phyloP scores from a whole-genome alignment of 2,113 vertebrate species.

The Pampusana beccarii region DNA sequence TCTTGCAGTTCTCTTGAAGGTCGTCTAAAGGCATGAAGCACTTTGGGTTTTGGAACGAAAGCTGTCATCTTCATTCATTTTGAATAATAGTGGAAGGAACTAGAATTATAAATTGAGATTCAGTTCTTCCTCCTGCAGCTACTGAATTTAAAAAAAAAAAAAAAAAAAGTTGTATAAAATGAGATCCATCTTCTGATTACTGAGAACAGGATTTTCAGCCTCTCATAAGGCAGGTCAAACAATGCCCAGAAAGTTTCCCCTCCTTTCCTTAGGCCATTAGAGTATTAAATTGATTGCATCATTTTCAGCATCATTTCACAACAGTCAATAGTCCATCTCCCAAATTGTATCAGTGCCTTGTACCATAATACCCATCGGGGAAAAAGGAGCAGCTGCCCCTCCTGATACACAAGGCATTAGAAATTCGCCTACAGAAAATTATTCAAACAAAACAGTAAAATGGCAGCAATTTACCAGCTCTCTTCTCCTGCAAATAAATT shows the following conservation, averaged over 20 bases:
- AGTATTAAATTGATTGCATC: constrained; percentile 53
- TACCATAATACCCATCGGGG: constrained; percentile 12
- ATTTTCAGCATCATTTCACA: constrained; percentile 58
- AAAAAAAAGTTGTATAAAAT: not conserved
- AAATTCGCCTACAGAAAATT: constrained; percentile 43
- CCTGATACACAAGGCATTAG: not conserved
- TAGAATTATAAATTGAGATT: not conserved
- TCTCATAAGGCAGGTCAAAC: constrained; percentile 25
- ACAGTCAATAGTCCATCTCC: constrained; percentile 56
- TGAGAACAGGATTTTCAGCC: constrained; percentile 10
- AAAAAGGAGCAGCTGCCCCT: constrained; percentile 21
- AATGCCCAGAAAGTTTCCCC: constrained; percentile 50
- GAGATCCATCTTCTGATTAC: constrained; percentile 31
- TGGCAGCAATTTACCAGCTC: constrained; percentile 9
- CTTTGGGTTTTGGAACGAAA: not conserved
- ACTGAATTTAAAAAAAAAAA: not conserved
- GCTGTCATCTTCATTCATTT: not conserved
- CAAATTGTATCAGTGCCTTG: not conserved
- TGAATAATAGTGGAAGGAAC: constrained; percentile 18
- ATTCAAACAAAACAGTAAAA: constrained; percentile 29
- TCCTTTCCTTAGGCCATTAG: constrained; percentile 37
- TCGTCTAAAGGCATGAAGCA: not conserved
- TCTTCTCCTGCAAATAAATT: constrained; percentile 10
- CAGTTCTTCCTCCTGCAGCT: not conserved
- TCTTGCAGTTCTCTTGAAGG: not conserved